Conservation (phyloP, 2,888 invertebrate species). For the Mechanitis messenoides region DNA sequence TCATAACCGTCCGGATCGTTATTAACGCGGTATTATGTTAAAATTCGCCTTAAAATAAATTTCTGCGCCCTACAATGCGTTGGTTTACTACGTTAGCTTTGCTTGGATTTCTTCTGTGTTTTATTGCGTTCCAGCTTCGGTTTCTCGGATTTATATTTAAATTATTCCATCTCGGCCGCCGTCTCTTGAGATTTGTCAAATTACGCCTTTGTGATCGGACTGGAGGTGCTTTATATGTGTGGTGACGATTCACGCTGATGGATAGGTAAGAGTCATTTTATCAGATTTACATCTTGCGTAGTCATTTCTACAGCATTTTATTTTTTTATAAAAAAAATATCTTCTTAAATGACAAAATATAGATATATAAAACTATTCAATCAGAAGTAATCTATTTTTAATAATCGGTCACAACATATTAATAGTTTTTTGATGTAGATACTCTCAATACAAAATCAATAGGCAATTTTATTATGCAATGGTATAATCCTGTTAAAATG, state of each 20-base stretch:
- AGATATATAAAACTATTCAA: no score
- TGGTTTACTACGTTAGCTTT: constrained; percentile 53
- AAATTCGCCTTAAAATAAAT: constrained; percentile 56
- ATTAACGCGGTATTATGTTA: constrained; percentile 53
- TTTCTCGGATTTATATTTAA: constrained; percentile 56
- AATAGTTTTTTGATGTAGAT: constrained; percentile 20
- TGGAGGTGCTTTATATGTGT: constrained; percentile 13
- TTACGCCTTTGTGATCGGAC: constrained; percentile 24
- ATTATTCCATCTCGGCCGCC: constrained; percentile 56
- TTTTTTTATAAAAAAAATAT: no score
- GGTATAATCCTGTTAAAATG: constrained; percentile 56
- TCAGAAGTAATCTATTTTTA: not conserved
- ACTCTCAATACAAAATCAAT: constrained; percentile 46
- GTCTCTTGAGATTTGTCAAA: constrained; percentile 31
- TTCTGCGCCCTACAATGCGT: constrained; percentile 43
- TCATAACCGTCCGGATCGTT: constrained; percentile 29
- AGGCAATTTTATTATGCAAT: constrained; percentile 36
- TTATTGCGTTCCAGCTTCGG: constrained; percentile 52
- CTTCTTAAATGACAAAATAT: no score
- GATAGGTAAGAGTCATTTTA: not conserved
- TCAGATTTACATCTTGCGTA: no score
- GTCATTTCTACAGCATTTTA: no score
- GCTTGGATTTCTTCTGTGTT: constrained; percentile 53
- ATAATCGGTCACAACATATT: not conserved
- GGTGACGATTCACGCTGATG: no score